A percentile compares a stretch with the other conserved stretches of the same genome.
Evolutionary conservation across 2,113 vertebrate genomes (phyloP).

Genomic region (Notiomystis cincta): DNA sequence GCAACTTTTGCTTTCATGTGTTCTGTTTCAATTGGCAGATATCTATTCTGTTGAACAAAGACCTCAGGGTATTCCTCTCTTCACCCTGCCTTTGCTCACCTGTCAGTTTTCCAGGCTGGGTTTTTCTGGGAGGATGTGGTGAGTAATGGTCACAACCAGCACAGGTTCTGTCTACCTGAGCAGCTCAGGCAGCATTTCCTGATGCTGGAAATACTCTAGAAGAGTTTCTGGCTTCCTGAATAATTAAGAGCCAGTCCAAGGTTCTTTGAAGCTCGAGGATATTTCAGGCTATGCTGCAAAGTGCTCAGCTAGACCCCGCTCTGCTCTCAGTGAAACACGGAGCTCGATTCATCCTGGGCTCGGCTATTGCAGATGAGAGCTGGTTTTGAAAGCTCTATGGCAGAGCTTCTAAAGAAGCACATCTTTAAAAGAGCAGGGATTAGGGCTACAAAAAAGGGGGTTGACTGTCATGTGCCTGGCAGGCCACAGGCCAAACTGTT

Average conservation of each 20-base stretch:
- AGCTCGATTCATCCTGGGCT: rapidly evolving
- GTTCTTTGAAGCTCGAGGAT: neutral
- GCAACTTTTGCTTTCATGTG: neutral
- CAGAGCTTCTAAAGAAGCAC: neutral
- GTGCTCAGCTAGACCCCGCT: neutral
- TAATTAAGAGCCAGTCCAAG: neutral
- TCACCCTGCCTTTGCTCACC: neutral
- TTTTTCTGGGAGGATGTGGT: neutral
- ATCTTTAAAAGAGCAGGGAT: neutral
- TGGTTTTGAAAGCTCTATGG: neutral
- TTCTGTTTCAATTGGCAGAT: neutral
- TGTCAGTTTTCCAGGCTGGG: neutral
- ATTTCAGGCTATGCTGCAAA: neutral
- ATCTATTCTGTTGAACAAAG: neutral
- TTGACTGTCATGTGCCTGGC: neutral
- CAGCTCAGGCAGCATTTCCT: neutral
- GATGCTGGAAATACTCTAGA: neutral
- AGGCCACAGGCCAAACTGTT: neutral
- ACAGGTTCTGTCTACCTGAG: neutral
- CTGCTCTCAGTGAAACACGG: neutral
- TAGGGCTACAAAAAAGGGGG: neutral
- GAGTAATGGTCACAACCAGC: neutral
- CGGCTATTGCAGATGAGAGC: neutral
- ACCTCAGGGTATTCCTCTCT: neutral
- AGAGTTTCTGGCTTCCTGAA: neutral